Evolutionary conservation across 2,113 vertebrate genomes (phyloP).

Genomic region (sheep (Ovis aries)): ARS-UI_Ramb_v3.0 NC_056060.1:72182001-72182500

Average conservation of each 20-base stretch:
- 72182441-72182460: constrained; percentile 77
- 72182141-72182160: constrained; percentile 21
- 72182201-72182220: constrained; percentile 59
- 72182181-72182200: constrained; percentile 72
- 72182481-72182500: constrained; percentile 64
- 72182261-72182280: constrained; percentile 80
- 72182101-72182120: constrained; percentile 30
- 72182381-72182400: constrained; percentile 84
- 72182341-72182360: constrained; percentile 79
- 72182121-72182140: constrained; percentile 55
- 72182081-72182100: constrained; percentile 32
- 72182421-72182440: constrained; percentile 80
- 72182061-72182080: constrained; percentile 14
- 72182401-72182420: constrained; percentile 83
- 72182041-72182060: constrained; percentile 37
- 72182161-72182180: constrained; percentile 58
- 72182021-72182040: constrained; percentile 5
- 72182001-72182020: constrained; percentile 6
- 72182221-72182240: constrained; percentile 74
- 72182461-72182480: constrained; percentile 71
- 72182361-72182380: constrained; percentile 79
- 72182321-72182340: constrained; percentile 67
- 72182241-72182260: constrained; percentile 77
- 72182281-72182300: constrained; percentile 74
- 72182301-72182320: constrained; percentile 64